Conservation (phyloP, 1,140 invertebrate genomes). For the Cydia pomonella region DNA sequence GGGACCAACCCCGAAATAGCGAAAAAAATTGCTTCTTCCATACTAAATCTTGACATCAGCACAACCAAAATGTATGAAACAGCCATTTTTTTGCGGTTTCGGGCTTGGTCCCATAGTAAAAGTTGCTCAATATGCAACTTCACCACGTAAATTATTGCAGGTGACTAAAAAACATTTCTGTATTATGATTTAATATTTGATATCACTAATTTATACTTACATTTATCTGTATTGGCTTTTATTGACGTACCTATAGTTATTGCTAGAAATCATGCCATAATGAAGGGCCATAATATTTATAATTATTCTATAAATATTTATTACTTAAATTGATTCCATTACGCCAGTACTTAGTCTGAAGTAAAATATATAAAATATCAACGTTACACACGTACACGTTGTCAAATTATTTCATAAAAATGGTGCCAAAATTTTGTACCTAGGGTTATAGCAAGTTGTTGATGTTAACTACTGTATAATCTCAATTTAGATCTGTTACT, state of each 20-base stretch:
- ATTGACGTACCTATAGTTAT: neutral
- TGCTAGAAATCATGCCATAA: constrained; percentile 21
- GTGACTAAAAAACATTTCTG: too few species aligned
- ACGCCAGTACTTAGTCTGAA: neutral
- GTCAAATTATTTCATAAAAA: constrained; percentile 10
- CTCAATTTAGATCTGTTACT: constrained; percentile 16
- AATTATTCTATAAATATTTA: neutral
- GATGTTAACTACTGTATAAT: constrained; percentile 20
- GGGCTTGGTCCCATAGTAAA: too few species aligned
- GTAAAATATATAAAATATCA: neutral
- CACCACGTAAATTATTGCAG: too few species aligned
- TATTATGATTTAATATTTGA: neutral
- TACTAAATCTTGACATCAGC: too few species aligned
- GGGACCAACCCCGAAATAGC: too few species aligned
- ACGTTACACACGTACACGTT: neutral
- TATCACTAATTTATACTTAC: neutral
- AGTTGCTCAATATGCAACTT: too few species aligned
- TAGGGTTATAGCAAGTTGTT: constrained; percentile 27
- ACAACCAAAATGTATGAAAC: too few species aligned
- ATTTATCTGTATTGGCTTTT: neutral
- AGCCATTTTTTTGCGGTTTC: too few species aligned
- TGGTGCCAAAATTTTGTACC: neutral
- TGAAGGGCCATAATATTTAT: constrained; percentile 2
- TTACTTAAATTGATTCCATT: neutral
- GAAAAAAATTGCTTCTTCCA: too few species aligned